Percentiles rank a stretch among this genome's conserved stretches.
These are phyloP conservation scores for Cinara cedri DNA, from an alignment of 2,888 invertebrate species.

Conservation along the genomic window DNA sequence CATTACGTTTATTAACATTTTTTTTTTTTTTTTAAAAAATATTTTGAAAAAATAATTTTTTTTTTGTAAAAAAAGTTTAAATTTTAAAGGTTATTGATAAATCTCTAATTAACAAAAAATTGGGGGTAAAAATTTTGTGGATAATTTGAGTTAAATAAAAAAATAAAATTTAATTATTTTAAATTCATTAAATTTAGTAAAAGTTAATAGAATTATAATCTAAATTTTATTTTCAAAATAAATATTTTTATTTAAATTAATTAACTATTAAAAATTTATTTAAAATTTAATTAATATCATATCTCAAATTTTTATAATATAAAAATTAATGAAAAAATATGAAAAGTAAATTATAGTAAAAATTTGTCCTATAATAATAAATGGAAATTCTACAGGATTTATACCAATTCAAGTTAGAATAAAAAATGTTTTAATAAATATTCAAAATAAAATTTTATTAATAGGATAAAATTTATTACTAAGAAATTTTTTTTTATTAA, in stretches of 20 bases:
- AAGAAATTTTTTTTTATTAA: constrained; percentile 63
- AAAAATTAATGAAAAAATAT: constrained; percentile 68
- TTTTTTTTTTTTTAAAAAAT: too few species aligned
- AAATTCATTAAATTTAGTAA: constrained; percentile 1
- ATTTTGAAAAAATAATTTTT: too few species aligned
- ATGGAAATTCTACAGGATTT: constrained; percentile 73
- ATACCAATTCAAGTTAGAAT: constrained; percentile 77
- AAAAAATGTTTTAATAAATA: constrained; percentile 66
- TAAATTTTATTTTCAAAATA: constrained; percentile 40
- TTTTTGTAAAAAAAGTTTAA: too few species aligned
- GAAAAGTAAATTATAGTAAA: constrained; percentile 69
- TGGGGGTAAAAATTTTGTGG: too few species aligned
- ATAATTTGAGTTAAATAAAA: too few species aligned
- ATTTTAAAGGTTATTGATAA: too few species aligned
- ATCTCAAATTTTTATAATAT: constrained; percentile 68
- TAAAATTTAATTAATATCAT: constrained; percentile 53
- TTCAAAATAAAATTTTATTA: constrained; percentile 65
- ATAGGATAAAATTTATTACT: constrained; percentile 68
- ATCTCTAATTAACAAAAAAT: too few species aligned
- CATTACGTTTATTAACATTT: too few species aligned
- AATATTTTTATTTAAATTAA: constrained; percentile 50
- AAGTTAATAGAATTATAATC: constrained; percentile 16
- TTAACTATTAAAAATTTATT: constrained; percentile 57
- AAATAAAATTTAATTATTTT: constrained; percentile 1
- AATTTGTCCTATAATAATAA: constrained; percentile 69